Percentiles rank a stretch among this genome's conserved stretches.
These are phyloP conservation scores for Unio pictorum DNA, from an alignment of 2,888 invertebrate species.

Conservation along the genomic window DNA sequence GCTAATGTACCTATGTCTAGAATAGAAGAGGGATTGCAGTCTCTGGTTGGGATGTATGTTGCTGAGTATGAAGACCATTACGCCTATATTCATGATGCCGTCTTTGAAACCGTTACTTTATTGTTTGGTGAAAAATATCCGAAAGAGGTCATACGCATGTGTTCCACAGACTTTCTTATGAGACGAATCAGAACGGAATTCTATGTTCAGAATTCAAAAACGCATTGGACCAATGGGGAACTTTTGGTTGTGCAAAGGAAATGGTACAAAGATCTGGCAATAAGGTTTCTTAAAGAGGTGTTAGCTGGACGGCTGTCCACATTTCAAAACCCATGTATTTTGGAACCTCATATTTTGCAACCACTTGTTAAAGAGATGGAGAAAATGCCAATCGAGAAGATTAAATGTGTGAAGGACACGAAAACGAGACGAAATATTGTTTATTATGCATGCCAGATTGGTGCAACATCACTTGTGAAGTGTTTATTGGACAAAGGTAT, in stretches of 20 bases:
- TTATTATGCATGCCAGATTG: conserved; percentile 5
- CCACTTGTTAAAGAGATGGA: conserved; percentile 9
- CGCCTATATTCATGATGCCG: conserved; percentile 22
- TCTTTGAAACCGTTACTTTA: conserved; percentile 27
- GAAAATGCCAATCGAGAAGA: conserved; percentile 2
- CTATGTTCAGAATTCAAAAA: not conserved
- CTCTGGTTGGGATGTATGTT: conserved; percentile 22
- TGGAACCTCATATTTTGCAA: conserved; percentile 4
- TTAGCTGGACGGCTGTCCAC: conserved; percentile 12
- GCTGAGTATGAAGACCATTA: conserved; percentile 16
- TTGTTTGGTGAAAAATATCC: conserved; percentile 24
- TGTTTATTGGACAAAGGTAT: conserved; percentile 5
- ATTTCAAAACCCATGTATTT: conserved; percentile 24
- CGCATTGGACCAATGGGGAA: conserved; percentile 5
- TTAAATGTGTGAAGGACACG: conserved; percentile 4
- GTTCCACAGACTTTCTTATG: conserved; percentile 19
- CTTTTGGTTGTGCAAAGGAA: conserved; percentile 15
- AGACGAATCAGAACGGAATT: conserved; percentile 14
- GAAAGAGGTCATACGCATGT: conserved; percentile 16
- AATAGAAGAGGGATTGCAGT: conserved; percentile 9
- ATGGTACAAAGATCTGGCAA: conserved; percentile 10
- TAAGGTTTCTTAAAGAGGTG: conserved; percentile 19
- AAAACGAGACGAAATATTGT: conserved; percentile 2
- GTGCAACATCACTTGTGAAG: not conserved
- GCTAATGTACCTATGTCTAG: conserved; percentile 5